Evolutionary conservation across 2,888 invertebrate species (phyloP), one percentile per base, ranked within the genome.

Genomic region (Candidula unifasciata): DNA sequence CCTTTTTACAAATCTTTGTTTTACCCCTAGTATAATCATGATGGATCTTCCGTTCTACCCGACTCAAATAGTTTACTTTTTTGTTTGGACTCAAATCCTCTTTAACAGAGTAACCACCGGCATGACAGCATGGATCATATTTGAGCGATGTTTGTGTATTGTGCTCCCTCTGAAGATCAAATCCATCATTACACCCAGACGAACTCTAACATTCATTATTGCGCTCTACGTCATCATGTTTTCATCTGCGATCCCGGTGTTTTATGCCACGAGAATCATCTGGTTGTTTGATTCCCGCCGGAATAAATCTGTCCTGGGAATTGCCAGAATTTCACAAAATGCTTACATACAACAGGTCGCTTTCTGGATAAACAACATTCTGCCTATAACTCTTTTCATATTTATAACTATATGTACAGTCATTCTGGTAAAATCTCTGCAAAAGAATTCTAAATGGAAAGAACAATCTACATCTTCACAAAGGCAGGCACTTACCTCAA

Each of bases 91-190:
- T 30, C 76, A 76, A n/a, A 54, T 76, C 2, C 3, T 76, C 10
- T 76, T 54, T 16, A 76, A 54, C 0, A 33, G 78, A 37, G 64
- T 64, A 1, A 78, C 78, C 13, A 73, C 73, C 1, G 73, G 73
- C 3, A 73, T 27, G 2, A 73, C 73, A 2, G 73, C 73, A 3
- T 73, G 73, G 73, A 73, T 73, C 13, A 44, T 44, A 13, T 73
- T 73, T 27, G 73, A 73, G 37, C 44, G 73, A n/a, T 73, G 73
- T 27, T 5, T 82, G 16, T 82, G 82, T n/a, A 66, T 82, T 33
- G 76, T 66, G 10, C 21, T 30, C 1, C 82, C 82, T 37, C 21
- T 82, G 35, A 82, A 76, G 68, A 44, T 82, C 33, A 74, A 68
- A 33, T 64, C 52, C 30, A 44, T 82, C 18, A 37, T 82, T 24